phyloP scores from a whole-genome alignment of 2,113 vertebrate genomes.

The Pelecanus crispus region DNA sequence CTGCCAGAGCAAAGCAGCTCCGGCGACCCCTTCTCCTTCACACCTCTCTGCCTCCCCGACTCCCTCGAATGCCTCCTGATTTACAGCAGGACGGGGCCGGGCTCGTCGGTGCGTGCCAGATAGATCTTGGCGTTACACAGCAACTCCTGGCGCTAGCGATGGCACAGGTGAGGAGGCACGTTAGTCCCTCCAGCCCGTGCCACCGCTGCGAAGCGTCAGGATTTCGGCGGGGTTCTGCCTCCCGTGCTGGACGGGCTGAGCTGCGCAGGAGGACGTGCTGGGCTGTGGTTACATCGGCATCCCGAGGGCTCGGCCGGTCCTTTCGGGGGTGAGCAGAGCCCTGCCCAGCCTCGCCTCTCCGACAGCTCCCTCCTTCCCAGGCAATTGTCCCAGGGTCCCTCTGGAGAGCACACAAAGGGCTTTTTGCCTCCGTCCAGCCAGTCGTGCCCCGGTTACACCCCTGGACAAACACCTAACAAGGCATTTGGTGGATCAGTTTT shows the following conservation, averaged over 20 bases:
- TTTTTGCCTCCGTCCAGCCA: accelerated
- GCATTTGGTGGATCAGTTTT: not conserved
- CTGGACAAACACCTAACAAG: not conserved
- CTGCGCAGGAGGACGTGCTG: accelerated
- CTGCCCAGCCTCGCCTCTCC: not conserved
- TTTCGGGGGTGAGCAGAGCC: accelerated
- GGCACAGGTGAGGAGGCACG: accelerated
- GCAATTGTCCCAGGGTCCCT: not conserved
- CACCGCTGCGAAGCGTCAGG: accelerated
- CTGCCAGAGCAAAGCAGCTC: not conserved
- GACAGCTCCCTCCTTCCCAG: not conserved
- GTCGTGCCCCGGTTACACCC: not conserved
- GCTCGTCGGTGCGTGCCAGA: no score
- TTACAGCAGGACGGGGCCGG: not conserved
- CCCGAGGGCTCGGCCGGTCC: not conserved
- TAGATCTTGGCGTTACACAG: not conserved
- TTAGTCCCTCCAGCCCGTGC: not conserved
- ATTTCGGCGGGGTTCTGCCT: accelerated
- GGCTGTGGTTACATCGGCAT: not conserved
- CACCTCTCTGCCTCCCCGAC: not conserved
- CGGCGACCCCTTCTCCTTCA: not conserved
- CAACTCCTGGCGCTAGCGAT: no score
- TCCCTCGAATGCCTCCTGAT: not conserved
- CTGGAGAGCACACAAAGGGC: no score
- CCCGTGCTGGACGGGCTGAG: accelerated